These are phyloP conservation scores for Epirrhoe tristata DNA, from an alignment of 2,888 invertebrate genomes.

Conservation along the genomic window DNA sequence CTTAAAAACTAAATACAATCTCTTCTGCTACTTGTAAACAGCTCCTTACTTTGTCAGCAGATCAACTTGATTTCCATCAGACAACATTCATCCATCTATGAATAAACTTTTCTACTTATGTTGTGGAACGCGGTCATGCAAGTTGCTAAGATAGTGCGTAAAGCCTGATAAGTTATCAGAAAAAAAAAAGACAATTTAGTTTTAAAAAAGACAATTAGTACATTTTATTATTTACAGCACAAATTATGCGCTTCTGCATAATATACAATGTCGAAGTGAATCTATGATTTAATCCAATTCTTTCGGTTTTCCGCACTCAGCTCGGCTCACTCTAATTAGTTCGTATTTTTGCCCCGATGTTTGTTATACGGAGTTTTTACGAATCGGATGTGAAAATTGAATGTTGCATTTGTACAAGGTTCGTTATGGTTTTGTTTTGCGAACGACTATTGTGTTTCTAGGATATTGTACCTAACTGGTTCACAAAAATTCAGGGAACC, in stretches of 20 bases:
- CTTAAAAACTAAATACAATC: too few relatives aligned
- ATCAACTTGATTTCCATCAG: too few relatives aligned
- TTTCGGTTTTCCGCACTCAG: slow-evolving; percentile 40
- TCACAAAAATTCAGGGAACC: too few relatives aligned
- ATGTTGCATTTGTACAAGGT: slow-evolving; percentile 12
- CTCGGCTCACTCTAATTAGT: slow-evolving; percentile 41
- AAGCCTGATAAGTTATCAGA: too few relatives aligned
- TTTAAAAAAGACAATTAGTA: too few relatives aligned
- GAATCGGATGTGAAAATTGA: slow-evolving; percentile 25
- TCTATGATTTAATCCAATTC: slow-evolving; percentile 45
- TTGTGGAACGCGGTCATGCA: too few relatives aligned
- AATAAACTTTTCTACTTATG: too few relatives aligned
- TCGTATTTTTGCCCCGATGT: slow-evolving; percentile 33
- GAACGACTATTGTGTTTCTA: neutral
- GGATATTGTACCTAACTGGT: neutral
- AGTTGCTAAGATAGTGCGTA: too few relatives aligned
- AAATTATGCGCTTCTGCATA: slow-evolving; percentile 10
- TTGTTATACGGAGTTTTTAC: slow-evolving; percentile 34
- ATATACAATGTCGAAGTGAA: slow-evolving; percentile 20
- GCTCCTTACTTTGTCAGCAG: too few relatives aligned
- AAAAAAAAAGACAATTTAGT: too few relatives aligned
- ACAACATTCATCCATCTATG: too few relatives aligned
- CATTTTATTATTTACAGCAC: neutral
- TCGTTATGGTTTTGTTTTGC: slow-evolving; percentile 5
- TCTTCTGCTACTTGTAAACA: too few relatives aligned